Percentiles rank a stretch among this genome's conserved stretches.
These are phyloP conservation scores for Diorhabda elongata DNA, from an alignment of 1,140 invertebrate genomes.

Conservation along the genomic window DNA sequence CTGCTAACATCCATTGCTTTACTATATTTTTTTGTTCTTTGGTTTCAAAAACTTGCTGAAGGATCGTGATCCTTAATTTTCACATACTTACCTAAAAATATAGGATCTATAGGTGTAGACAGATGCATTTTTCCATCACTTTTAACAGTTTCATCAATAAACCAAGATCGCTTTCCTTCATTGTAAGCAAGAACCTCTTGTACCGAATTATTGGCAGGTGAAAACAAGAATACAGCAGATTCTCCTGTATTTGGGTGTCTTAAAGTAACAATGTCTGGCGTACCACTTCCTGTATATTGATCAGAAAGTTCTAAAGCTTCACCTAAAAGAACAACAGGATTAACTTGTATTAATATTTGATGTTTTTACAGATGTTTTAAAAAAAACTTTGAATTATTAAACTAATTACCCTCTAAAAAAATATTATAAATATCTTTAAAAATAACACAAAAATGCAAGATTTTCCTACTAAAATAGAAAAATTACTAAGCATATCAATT, in stretches of 20 bases:
- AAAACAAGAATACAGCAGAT: constrained; percentile 60
- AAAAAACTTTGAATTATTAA: no score
- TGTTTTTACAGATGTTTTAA: no score
- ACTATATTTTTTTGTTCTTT: no score
- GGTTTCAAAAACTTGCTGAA: no score
- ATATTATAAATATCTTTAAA: no score
- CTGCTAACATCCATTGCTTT: no score
- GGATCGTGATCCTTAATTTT: no score
- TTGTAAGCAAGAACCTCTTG: constrained; percentile 65
- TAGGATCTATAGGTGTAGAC: constrained; percentile 66
- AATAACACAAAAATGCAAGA: no score
- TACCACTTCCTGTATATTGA: constrained; percentile 55
- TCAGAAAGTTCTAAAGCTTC: constrained; percentile 52
- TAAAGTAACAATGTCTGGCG: constrained; percentile 69
- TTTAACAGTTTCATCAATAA: constrained; percentile 66
- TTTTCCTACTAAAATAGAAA: no score
- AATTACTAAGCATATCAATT: no score
- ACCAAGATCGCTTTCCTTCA: constrained; percentile 65
- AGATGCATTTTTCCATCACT: constrained; percentile 70
- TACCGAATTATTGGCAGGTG: constrained; percentile 53
- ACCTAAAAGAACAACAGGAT: constrained; percentile 36
- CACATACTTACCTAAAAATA: constrained; percentile 57
- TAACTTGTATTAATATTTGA: no score
- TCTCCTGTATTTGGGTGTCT: constrained; percentile 61
- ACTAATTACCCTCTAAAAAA: no score